Percentiles rank a stretch among this genome's conserved stretches.
These are phyloP conservation scores for Amiota minor DNA, from an alignment of 2,888 invertebrate genomes.

Conservation along the genomic window DNA sequence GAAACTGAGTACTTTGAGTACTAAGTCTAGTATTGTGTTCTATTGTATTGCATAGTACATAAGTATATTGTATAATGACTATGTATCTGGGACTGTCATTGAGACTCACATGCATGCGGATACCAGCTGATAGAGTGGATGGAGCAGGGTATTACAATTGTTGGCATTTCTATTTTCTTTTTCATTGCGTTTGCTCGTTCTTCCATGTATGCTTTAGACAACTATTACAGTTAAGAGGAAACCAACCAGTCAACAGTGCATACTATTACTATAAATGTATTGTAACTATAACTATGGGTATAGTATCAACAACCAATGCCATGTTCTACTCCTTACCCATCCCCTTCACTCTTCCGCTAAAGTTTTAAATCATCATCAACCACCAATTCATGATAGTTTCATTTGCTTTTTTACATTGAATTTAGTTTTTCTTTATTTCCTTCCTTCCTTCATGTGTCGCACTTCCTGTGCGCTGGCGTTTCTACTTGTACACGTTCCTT, in stretches of 20 bases:
- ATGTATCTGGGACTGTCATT: neutral
- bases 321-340: no score
- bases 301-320: no score
- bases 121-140: conserved; percentile 15
- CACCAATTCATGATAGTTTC: conserved; percentile 51
- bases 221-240: no score
- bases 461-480: neutral
- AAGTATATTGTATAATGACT: neutral
- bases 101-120: neutral
- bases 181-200: neutral
- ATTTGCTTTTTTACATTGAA: conserved; percentile 64
- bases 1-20: neutral
- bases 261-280: no score
- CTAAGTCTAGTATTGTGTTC: neutral
- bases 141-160: neutral
- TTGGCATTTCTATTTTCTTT: neutral
- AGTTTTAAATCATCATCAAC: neutral
- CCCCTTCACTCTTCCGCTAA: no score
- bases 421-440: conserved; percentile 26
- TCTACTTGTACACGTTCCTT: neutral
- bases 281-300: no score
- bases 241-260: no score
- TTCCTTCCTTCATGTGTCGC: conserved; percentile 2
- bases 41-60: neutral
- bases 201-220: neutral